Evolutionary conservation across 2,113 vertebrate species (phyloP), one percentile per base, ranked within the genome.

Genomic region (Tonatia bakeri): DNA sequence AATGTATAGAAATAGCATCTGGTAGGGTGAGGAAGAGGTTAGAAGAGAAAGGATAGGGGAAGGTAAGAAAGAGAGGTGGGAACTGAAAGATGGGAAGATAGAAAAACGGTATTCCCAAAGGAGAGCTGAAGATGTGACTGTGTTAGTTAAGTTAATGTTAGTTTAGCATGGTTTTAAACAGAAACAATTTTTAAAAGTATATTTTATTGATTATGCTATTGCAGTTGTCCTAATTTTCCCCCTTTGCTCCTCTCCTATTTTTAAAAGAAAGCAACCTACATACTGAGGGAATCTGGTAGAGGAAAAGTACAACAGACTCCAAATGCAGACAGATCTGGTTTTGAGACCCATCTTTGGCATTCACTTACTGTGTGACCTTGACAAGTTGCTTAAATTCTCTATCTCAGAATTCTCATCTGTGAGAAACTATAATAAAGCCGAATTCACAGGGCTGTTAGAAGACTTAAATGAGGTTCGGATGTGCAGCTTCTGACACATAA

Each of bases 341-440:
- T 80, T 80, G 47, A 81, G 38, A 26, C 40, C 36, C 43, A 43
- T 81, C 59, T 92, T 43, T 80, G 31, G 40, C 54, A 52, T 12
- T 31, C 15, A 80, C 36, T 91, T 38, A 72, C 22, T 56, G 28
- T 19, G 36, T 87, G 92, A 81, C 20, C 14, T 87, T 77, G 45
- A 65, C 14, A 91, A 93, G 59, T 89, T 83, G 36, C 22, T 67
- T 88, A 50, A 86, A 40, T 28, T 97, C 12, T 97, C 45, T 52
- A 22, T 45, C 56, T 81, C 56, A 36, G 70, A 86, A 77, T 59
- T 20, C n/a, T 87, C 52, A 43, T 72, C 54, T 64, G 50, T 69
- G 61, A 92, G 22, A 91, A 36, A 50, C 84, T 88, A 88, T 61
- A 81, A 36, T 70, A 73, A 87, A 91, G 56, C 0, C 3, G 22